Conservation (phyloP, 2,797 vertebrate genomes). For the Alcedo atthis region DNA sequence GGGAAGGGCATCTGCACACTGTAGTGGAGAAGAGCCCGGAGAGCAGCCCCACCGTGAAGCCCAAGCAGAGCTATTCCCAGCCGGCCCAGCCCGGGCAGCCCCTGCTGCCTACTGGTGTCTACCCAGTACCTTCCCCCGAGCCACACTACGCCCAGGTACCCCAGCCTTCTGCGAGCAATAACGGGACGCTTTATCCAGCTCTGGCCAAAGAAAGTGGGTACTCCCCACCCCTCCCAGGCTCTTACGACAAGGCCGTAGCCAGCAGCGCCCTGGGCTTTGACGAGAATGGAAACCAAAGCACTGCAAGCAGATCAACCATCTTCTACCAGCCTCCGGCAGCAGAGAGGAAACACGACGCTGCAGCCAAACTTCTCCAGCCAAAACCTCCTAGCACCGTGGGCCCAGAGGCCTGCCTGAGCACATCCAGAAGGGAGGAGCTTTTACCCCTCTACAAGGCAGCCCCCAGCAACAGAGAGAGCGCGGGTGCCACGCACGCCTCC, state of each 20-base stretch:
- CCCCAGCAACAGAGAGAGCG: slow-evolving; percentile 47
- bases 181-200: slow-evolving; percentile 81
- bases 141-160: slow-evolving; percentile 89
- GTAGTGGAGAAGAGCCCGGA: slow-evolving; percentile 95
- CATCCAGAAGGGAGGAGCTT: slow-evolving; percentile 40
- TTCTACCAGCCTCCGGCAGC: slow-evolving; percentile 61
- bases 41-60: slow-evolving; percentile 88
- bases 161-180: slow-evolving; percentile 63
- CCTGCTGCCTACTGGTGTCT: slow-evolving; percentile 84
- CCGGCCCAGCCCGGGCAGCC: slow-evolving; percentile 81
- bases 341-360: slow-evolving; percentile 74
- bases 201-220: slow-evolving; percentile 86
- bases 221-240: slow-evolving; percentile 5
- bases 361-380: slow-evolving; percentile 69
- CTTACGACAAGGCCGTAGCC: neutral
- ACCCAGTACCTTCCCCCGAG: slow-evolving; percentile 87
- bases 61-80: slow-evolving; percentile 82
- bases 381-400: slow-evolving; percentile 63
- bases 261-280: slow-evolving; percentile 5
- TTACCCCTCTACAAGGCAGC: slow-evolving; percentile 12
- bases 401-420: slow-evolving; percentile 31
- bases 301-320: slow-evolving; percentile 38
- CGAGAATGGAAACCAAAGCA: slow-evolving; percentile 86
- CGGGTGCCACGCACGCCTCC: slow-evolving; percentile 42
- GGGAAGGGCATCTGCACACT: slow-evolving; percentile 91